Evolutionary conservation across 2,888 invertebrate species (phyloP).

Genomic region (Synergus laeviventris): DNA sequence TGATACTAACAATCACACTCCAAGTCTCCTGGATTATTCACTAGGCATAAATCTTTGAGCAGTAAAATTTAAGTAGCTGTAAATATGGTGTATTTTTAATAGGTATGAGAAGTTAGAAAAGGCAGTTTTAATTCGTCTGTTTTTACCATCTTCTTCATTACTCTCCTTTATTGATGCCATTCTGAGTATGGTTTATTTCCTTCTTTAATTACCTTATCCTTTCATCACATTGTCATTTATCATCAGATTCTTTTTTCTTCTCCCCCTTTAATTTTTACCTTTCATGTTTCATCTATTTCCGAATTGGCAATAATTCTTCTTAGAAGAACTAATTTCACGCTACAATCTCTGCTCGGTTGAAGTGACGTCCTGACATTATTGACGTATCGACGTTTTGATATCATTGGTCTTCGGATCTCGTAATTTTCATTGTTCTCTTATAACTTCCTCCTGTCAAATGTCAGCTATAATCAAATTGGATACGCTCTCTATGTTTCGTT

Average conservation of each 20-base stretch:
- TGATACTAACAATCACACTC: conserved; percentile 18
- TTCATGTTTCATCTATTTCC: background rate
- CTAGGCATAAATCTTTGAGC: conserved; percentile 27
- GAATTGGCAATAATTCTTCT: background rate
- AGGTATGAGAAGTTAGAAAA: conserved; percentile 36
- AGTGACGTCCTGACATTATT: background rate
- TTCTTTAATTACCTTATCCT: conserved; percentile 11
- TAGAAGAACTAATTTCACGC: background rate
- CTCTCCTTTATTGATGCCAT: conserved; percentile 28
- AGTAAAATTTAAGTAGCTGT: conserved; percentile 33
- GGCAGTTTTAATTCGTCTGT: conserved; percentile 31
- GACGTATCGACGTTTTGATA: background rate
- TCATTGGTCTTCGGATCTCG: conserved; percentile 7
- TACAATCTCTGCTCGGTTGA: background rate
- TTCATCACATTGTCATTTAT: conserved; percentile 31
- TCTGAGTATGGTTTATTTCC: background rate
- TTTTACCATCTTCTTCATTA: conserved; percentile 20
- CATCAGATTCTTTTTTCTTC: background rate
- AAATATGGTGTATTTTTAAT: conserved; percentile 29
- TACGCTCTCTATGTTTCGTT: background rate
- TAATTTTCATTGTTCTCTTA: conserved; percentile 15
- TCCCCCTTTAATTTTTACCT: background rate
- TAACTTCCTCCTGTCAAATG: background rate
- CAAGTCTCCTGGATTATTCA: conserved; percentile 10
- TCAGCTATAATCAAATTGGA: background rate